Base-by-base conservation (phyloP, 2,797 vertebrate species). In the Dryobates pubescens region DNA sequence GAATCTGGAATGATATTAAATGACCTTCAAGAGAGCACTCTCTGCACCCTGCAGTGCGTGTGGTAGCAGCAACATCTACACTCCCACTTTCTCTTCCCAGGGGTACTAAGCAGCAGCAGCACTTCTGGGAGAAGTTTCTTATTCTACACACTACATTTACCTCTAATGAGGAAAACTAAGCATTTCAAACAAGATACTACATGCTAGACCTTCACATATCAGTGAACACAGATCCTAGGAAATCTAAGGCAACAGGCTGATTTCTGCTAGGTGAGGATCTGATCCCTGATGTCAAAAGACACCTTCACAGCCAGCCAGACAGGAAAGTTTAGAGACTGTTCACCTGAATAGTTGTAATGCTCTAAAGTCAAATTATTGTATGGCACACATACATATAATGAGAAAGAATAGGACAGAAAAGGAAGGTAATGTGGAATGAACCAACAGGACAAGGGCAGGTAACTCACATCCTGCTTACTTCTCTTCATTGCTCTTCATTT, bases 131-230 rank as follows among this genome's bases (percentile, higher is more conserved):
- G 81, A 86, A 90, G n/a, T 67, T 79, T 92, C 81, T 95, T 72
- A 82, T 94, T 95, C 96, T 92, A 96, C 88, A 95, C 93, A 95
- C 93, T 94, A 75, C 96, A 95, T 95, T 94, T 93, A 96, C 93
- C 85, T 96, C 82, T 95, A 67, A 61, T 86, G 94, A 96, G 92
- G 90, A 94, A 96, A 97, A 95, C 91, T 17, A 65, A 69, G 57
- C 59, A 70, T 86, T 96, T 90, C 73, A 76, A 92, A 89, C 30
- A 56, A 61, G 53, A 36, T 64, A 70, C 34, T 26, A 70, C 88
- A 89, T 73, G 57, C 63, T 68, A 92, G 73, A 85, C 30, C 26
- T 59, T 78, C 84, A 83, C 3, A 0, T 78, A 34, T 47, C 85
- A 83, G 53, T 30, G 63, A 74, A 62, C 45, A 56, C 16, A 68